Evolutionary conservation across 2,888 invertebrate species (phyloP).

Genomic region (Diaphora mendica): DNA sequence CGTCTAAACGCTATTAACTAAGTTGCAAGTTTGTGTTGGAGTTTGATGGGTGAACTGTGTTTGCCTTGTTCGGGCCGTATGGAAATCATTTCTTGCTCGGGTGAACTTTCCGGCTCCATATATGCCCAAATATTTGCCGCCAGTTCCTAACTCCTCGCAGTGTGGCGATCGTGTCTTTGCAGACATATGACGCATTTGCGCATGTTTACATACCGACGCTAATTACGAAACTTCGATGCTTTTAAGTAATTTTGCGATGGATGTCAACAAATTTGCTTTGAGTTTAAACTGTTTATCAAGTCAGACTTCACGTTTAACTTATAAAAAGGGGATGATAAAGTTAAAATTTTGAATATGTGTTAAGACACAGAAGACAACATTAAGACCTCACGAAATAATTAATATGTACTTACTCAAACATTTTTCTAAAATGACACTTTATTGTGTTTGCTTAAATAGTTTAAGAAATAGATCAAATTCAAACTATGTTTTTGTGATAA

Average conservation of each 20-base stretch:
- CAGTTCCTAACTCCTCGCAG: conserved; percentile 70
- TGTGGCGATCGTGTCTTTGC: conserved; percentile 74
- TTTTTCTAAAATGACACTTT: neutral
- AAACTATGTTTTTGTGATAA: neutral
- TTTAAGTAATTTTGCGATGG: conserved; percentile 42
- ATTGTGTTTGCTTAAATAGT: neutral
- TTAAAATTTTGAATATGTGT: conserved; percentile 1
- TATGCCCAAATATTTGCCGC: conserved; percentile 80
- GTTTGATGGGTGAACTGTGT: conserved; percentile 81
- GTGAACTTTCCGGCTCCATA: conserved; percentile 75
- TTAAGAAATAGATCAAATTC: neutral
- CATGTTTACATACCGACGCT: conserved; percentile 61
- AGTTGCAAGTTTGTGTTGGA: conserved; percentile 80
- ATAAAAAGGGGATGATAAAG: neutral
- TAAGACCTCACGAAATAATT: neutral
- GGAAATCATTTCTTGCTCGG: conserved; percentile 83
- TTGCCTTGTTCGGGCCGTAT: conserved; percentile 76
- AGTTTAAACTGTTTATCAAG: conserved; percentile 8
- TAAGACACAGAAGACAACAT: neutral
- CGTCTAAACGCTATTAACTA: conserved; percentile 81
- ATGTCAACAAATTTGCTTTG: conserved; percentile 23
- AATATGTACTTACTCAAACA: neutral
- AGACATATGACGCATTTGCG: conserved; percentile 67
- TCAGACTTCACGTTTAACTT: conserved; percentile 11
- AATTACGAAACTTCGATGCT: conserved; percentile 61